Conservation (phyloP, 2,113 vertebrate species). For the Engystomops pustulosus region DNA sequence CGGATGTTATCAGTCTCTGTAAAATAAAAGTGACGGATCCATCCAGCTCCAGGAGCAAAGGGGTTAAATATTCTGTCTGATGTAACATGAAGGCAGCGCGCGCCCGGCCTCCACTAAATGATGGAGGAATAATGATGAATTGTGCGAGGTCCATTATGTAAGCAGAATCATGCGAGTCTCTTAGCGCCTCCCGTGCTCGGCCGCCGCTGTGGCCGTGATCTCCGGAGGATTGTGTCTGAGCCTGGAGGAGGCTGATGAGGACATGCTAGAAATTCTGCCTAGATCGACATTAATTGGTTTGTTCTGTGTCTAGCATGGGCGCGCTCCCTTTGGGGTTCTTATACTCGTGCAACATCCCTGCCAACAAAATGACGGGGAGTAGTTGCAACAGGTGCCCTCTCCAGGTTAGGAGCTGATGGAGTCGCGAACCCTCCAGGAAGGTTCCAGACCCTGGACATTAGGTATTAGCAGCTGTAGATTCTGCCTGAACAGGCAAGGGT, state of each 20-base stretch:
- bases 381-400: too few relatives aligned
- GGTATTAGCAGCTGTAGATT: too few relatives aligned
- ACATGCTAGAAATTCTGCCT: constrained; percentile 15
- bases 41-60: neutral
- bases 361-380: too few relatives aligned
- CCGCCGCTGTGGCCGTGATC: constrained; percentile 36
- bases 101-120: constrained; percentile 6
- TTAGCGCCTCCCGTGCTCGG: constrained; percentile 1
- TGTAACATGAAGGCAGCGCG: neutral
- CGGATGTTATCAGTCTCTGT: neutral
- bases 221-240: constrained; percentile 40
- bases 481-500: too few relatives aligned
- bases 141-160: constrained; percentile 46
- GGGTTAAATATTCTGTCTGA: constrained; percentile 27
- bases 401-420: too few relatives aligned
- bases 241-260: constrained; percentile 21
- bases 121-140: constrained; percentile 41
- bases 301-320: neutral
- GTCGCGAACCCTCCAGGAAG: too few relatives aligned
- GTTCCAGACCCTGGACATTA: too few relatives aligned
- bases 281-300: constrained; percentile 29
- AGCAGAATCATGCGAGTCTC: constrained; percentile 43
- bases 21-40: too few relatives aligned
- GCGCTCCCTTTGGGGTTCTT: neutral
- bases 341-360: too few relatives aligned